Base-by-base conservation (phyloP, 2,888 invertebrate genomes). In the Calameuta pallipes region DNA sequence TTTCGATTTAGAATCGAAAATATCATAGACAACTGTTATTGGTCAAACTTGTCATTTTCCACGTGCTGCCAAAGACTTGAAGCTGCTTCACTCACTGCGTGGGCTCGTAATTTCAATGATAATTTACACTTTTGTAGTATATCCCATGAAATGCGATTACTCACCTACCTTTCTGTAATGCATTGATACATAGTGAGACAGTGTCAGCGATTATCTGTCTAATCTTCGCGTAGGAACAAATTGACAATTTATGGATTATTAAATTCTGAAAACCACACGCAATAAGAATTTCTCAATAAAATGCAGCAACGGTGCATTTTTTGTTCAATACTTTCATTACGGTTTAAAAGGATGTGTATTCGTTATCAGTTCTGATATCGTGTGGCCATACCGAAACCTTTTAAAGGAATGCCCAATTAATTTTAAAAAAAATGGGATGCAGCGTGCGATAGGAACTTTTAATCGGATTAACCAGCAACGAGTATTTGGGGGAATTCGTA, bases 11-110 rank as follows among this genome's bases (percentile, higher is more conserved):
- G n/a, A 78, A 37, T 13, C 78, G 85, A 85, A 81, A 85, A 85
- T 84, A 82, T 84, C 84, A 88, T 88, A 85, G 86, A 86, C 87
- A 89, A 89, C 56, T 56, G 56, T 86, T 88, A 89, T 84, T 88
- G 89, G 90, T 90, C 88, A 89, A 87, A 87, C 90, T 90, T 90
- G 90, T 90, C 90, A 90, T 90, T 90, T 90, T 90, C 89, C 89
- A 89, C 82, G 80, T 80, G 80, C 56, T 56, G 56, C 80, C 77
- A 79, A 80, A 56, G 76, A 71, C 31, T 71, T 23, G 31, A 71
- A 34, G 71, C 15, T 31, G 71, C 33, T 71, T 31, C 33, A 71
- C 33, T 71, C 33, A 71, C 23, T 56, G 56, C 56, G 56, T 56
- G 56, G 2, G 23, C 23, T 23, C 23, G 23, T 56, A 9, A 56